phyloP scores from a whole-genome alignment of 2,888 invertebrate genomes.

The Cyrtodaria siliqua region DNA sequence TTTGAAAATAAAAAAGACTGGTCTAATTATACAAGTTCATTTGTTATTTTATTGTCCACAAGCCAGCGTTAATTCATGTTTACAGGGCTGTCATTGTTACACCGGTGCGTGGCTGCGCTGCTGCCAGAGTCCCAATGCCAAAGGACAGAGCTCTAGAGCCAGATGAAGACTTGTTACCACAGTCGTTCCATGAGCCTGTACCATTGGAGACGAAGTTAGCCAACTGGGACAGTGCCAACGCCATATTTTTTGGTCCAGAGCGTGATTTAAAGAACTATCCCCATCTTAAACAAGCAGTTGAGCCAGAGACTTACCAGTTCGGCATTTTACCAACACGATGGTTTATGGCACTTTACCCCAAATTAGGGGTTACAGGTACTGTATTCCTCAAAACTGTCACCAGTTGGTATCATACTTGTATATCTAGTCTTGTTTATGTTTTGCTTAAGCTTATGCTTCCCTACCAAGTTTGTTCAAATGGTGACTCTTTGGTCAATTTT shows the following conservation, averaged over 20 bases:
- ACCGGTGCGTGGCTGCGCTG: not conserved
- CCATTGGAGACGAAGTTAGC: constrained; percentile 42
- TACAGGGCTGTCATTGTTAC: not conserved
- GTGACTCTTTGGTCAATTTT: too few species aligned
- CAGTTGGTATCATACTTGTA: too few species aligned
- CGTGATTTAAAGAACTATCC: constrained; percentile 92
- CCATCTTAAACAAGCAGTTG: constrained; percentile 89
- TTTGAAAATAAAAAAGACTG: too few species aligned
- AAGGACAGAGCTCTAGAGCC: not conserved
- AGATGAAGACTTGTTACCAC: constrained; percentile 9
- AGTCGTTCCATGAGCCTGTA: constrained; percentile 3
- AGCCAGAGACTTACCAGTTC: constrained; percentile 92
- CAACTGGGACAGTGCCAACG: constrained; percentile 80
- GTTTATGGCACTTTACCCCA: constrained; percentile 97
- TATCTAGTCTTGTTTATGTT: too few species aligned
- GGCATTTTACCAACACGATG: constrained; percentile 98
- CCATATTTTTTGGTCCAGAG: constrained; percentile 87
- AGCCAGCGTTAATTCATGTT: too few species aligned
- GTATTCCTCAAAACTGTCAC: too few species aligned
- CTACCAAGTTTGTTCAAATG: too few species aligned
- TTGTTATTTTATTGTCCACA: too few species aligned
- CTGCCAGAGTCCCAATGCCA: not conserved
- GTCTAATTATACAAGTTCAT: too few species aligned
- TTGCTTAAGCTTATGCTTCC: too few species aligned
- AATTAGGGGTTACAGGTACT: constrained; percentile 92